phyloP scores from a whole-genome alignment of 2,888 invertebrate species.

The Nephrocerus scutellatus region DNA sequence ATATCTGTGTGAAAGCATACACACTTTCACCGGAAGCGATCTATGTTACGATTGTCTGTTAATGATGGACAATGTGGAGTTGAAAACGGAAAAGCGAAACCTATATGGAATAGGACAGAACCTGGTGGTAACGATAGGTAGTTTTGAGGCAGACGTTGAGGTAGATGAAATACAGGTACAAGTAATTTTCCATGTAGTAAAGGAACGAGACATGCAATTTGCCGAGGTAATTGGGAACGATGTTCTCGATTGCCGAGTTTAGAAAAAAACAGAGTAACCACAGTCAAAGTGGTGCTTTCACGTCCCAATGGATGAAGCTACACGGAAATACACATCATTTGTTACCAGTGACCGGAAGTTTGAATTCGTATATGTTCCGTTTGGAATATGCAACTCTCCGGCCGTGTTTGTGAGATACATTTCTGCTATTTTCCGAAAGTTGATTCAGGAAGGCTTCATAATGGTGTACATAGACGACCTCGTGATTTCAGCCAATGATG shows the following conservation, averaged over 20 bases:
- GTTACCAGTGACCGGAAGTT: constrained; percentile 22
- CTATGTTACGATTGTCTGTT: constrained; percentile 1
- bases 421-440: constrained; percentile 2
- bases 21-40: constrained; percentile 3
- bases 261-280: too few relatives aligned
- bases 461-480: constrained; percentile 12
- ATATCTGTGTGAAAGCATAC: neutral
- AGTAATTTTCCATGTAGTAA: too few relatives aligned
- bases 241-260: too few relatives aligned
- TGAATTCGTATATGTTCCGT: constrained; percentile 19
- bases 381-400: constrained; percentile 15
- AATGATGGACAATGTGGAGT: constrained; percentile 4
- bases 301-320: constrained; percentile 16
- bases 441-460: neutral
- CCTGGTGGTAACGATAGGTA: neutral
- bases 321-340: constrained; percentile 21
- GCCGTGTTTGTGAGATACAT: constrained; percentile 11
- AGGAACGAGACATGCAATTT: constrained; percentile 5
- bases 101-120: too few relatives aligned
- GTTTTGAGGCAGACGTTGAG: too few relatives aligned
- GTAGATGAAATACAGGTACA: constrained; percentile 1
- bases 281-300: constrained; percentile 22
- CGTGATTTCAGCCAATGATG: constrained; percentile 4
- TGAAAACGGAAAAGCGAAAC: constrained; percentile 2
- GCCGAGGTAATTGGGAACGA: too few relatives aligned